Evolutionary conservation across 2,113 vertebrate genomes (phyloP).

Genomic region (Buteo buteo): DNA sequence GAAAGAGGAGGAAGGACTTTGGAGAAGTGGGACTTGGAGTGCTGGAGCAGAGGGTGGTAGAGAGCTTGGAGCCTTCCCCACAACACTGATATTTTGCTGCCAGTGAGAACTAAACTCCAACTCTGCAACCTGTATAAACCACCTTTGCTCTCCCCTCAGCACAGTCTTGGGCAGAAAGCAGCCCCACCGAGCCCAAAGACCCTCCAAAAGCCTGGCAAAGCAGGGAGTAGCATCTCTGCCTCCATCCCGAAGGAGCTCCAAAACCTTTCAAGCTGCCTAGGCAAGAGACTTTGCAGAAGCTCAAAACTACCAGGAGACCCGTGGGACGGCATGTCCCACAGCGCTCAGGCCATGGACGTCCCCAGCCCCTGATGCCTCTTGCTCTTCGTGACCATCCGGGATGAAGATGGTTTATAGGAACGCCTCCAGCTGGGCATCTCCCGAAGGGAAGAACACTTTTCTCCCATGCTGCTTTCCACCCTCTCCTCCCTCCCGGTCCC

Average conservation of each 20-base stretch:
- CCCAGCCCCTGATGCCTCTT: background rate
- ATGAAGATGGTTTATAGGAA: background rate
- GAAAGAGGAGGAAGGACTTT: background rate
- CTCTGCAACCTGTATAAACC: background rate
- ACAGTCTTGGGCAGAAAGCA: background rate
- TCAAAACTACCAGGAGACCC: background rate
- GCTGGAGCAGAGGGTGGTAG: background rate
- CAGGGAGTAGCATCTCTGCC: background rate
- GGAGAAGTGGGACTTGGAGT: background rate
- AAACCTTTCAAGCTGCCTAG: background rate
- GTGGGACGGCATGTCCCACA: rapidly evolving
- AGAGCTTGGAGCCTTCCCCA: background rate
- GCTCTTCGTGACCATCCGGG: rapidly evolving
- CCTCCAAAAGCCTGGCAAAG: background rate
- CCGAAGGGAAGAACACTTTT: rapidly evolving
- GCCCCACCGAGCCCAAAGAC: background rate
- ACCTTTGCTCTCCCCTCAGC: background rate
- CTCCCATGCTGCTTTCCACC: background rate
- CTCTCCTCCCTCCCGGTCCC: background rate
- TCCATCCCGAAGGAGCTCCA: background rate
- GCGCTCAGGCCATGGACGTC: background rate
- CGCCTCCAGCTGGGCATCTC: background rate
- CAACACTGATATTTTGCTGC: background rate
- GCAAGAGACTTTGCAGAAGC: background rate
- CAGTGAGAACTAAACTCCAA: background rate